A percentile compares a stretch with the other conserved stretches of the same genome.
phyloP scores from a whole-genome alignment of 2,797 vertebrate genomes.

The Furcifer pardalis region DNA sequence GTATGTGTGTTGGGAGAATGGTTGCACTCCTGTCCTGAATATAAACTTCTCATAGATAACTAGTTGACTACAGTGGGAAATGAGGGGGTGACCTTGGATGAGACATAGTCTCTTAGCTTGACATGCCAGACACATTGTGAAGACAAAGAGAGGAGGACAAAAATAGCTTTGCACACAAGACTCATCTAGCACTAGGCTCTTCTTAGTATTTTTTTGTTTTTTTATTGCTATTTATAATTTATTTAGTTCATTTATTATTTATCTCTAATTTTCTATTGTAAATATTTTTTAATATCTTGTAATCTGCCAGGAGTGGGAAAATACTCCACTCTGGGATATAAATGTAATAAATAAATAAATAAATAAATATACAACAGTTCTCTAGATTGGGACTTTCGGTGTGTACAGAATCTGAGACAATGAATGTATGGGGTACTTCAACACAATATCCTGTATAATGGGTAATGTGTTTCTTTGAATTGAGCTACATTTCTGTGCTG shows the following conservation, averaged over 20 bases:
- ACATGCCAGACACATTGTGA: not conserved
- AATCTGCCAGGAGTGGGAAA: too few species aligned
- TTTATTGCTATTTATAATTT: too few species aligned
- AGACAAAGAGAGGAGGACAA: too few species aligned
- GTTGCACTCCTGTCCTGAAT: not conserved
- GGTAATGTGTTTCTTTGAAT: not conserved
- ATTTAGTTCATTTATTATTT: too few species aligned
- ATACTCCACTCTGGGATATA: too few species aligned
- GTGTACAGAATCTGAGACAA: not conserved
- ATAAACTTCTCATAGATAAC: not conserved
- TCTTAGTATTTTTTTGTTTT: too few species aligned
- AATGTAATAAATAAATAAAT: too few species aligned
- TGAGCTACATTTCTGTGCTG: not conserved
- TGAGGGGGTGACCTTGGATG: not conserved
- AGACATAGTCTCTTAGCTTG: not conserved
- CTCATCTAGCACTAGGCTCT: too few species aligned
- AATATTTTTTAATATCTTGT: too few species aligned
- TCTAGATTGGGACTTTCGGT: not conserved
- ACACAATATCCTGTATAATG: not conserved
- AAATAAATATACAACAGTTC: not conserved
- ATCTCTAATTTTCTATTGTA: too few species aligned
- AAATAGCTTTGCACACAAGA: too few species aligned
- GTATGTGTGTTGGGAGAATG: too few species aligned
- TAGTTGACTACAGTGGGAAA: not conserved
- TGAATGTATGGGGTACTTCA: not conserved